Evolutionary conservation across 2,113 vertebrate genomes (phyloP).

Genomic region (Crotalus helleri): DNA sequence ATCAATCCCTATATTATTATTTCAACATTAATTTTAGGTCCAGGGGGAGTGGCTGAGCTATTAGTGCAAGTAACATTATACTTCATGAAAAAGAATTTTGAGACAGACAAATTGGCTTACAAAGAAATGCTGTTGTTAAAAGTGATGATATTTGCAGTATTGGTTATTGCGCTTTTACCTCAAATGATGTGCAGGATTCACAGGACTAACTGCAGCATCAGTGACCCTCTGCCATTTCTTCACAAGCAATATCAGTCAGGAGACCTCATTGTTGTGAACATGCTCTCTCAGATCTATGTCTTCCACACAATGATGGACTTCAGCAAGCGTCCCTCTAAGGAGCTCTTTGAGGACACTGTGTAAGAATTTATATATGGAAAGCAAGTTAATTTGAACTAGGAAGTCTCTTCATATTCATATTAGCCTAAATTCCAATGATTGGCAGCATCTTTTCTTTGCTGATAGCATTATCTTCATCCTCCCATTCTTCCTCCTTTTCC

Average conservation of each 20-base stretch:
- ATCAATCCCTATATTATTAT: background rate
- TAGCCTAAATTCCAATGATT: background rate
- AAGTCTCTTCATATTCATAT: background rate
- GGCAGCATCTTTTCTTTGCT: background rate
- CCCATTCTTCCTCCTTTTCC: background rate
- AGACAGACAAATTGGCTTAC: background rate
- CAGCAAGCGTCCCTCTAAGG: background rate
- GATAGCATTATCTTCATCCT: background rate
- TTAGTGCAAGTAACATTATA: no score
- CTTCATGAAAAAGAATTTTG: background rate
- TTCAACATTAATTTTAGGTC: background rate
- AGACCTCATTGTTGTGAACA: background rate
- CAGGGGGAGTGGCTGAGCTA: no score
- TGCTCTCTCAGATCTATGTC: background rate
- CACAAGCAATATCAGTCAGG: background rate
- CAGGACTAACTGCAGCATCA: fast-evolving
- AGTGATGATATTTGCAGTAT: no score
- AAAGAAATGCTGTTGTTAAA: background rate
- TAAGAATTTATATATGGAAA: background rate
- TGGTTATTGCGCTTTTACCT: background rate
- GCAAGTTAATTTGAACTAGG: background rate
- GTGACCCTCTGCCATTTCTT: background rate
- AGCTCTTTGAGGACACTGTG: background rate
- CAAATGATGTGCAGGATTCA: background rate
- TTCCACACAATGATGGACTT: background rate